These are phyloP conservation scores for Cuculus canorus DNA, from an alignment of 2,797 vertebrate species.

Conservation along the genomic window DNA sequence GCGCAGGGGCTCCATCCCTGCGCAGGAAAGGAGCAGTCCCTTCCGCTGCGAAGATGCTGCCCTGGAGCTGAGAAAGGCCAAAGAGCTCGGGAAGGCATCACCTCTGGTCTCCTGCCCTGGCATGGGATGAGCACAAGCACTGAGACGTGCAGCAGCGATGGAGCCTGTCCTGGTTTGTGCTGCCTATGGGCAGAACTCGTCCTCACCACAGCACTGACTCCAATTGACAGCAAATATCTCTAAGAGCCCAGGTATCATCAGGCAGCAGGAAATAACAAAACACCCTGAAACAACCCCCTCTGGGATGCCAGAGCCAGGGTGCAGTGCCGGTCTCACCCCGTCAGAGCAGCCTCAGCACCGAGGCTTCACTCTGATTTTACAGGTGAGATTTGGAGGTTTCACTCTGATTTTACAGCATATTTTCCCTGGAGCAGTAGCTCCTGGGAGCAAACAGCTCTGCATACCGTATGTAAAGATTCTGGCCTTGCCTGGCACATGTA, in stretches of 20 bases:
- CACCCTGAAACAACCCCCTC: not conserved
- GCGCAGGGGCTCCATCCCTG: not conserved
- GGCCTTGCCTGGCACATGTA: accelerated
- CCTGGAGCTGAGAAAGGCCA: accelerated
- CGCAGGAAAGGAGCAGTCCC: not conserved
- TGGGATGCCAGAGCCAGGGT: not conserved
- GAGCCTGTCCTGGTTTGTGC: not conserved
- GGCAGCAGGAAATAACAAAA: not conserved
- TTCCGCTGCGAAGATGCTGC: not conserved
- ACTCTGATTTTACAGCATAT: not conserved
- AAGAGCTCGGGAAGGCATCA: not conserved
- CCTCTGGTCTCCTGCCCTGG: not conserved
- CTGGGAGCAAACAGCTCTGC: not conserved
- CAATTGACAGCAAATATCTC: not conserved
- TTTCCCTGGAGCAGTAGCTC: not conserved
- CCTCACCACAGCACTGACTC: not conserved
- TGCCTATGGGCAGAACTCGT: not conserved
- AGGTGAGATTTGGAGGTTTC: not conserved
- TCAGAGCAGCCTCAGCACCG: not conserved
- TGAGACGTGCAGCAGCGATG: accelerated
- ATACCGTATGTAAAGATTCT: accelerated
- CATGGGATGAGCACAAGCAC: not conserved
- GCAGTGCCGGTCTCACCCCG: not conserved
- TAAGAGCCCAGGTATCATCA: not conserved
- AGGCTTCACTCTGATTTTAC: not conserved